These are phyloP conservation scores for Hyperoplus lanceolatus DNA, from an alignment of 2,797 vertebrate genomes.

Conservation along the genomic window DNA sequence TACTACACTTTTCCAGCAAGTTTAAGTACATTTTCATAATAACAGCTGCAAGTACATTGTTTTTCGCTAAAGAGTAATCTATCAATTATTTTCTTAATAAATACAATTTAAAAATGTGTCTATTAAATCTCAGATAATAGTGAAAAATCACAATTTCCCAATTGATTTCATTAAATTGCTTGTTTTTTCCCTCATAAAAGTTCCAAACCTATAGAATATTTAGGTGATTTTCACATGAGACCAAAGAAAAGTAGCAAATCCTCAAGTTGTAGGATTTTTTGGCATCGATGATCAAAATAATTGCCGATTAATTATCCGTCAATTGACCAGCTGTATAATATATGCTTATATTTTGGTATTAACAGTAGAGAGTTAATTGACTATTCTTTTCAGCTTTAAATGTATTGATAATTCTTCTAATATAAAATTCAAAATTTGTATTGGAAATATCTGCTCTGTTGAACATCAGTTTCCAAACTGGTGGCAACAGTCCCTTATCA, in stretches of 20 bases:
- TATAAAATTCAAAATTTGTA: neutral
- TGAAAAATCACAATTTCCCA: neutral
- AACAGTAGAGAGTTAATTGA: neutral
- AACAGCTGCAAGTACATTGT: neutral
- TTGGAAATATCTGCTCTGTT: neutral
- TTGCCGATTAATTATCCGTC: neutral
- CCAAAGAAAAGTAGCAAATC: neutral
- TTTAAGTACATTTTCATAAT: neutral
- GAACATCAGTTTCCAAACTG: neutral
- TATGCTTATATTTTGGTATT: no score
- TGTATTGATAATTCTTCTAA: neutral
- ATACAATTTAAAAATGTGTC: neutral
- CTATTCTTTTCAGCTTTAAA: neutral
- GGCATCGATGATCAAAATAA: neutral
- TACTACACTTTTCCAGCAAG: neutral
- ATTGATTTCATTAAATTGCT: neutral
- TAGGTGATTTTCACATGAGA: neutral
- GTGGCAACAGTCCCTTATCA: slow-evolving; percentile 51
- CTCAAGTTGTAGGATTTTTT: neutral
- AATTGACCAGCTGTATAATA: no score
- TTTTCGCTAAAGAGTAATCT: neutral
- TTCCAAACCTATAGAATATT: neutral
- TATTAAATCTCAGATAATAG: neutral
- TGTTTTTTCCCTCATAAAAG: neutral
- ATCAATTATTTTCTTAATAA: neutral